phyloP scores from a whole-genome alignment of 2,888 invertebrate genomes.

The Hypsopygia costalis region DNA sequence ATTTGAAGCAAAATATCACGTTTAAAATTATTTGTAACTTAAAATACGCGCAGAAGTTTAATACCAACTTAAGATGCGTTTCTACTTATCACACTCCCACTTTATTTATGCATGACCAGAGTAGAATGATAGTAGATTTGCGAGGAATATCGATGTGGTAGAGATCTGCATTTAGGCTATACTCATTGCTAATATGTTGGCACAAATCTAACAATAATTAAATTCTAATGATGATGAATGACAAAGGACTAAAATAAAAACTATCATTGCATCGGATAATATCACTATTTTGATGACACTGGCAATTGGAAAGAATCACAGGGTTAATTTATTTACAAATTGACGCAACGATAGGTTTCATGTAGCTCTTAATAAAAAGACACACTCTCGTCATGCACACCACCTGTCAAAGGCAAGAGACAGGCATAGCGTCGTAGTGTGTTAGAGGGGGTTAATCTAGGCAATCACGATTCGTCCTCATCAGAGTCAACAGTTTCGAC shows the following conservation, averaged over 20 bases:
- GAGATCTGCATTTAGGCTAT: no score
- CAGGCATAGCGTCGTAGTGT: slow-evolving; percentile 17
- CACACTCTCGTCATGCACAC: neutral
- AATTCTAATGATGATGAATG: neutral
- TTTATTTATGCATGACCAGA: no score
- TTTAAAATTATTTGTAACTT: no score
- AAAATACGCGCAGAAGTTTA: no score
- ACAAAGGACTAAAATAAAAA: neutral
- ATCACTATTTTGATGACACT: neutral
- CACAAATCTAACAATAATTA: no score
- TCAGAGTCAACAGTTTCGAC: slow-evolving; percentile 72
- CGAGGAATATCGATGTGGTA: no score
- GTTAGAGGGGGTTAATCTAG: slow-evolving; percentile 15
- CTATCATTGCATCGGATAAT: neutral
- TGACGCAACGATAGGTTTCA: neutral
- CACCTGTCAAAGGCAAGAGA: slow-evolving; percentile 1
- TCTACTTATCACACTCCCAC: no score
- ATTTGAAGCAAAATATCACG: no score
- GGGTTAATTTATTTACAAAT: neutral
- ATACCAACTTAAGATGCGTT: no score
- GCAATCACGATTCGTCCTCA: slow-evolving; percentile 64
- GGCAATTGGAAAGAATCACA: neutral
- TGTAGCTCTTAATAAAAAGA: neutral
- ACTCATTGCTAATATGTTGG: no score
- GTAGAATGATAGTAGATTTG: no score